Base-by-base conservation (phyloP, 2,113 vertebrate genomes). In the Seriola dumerili region DNA sequence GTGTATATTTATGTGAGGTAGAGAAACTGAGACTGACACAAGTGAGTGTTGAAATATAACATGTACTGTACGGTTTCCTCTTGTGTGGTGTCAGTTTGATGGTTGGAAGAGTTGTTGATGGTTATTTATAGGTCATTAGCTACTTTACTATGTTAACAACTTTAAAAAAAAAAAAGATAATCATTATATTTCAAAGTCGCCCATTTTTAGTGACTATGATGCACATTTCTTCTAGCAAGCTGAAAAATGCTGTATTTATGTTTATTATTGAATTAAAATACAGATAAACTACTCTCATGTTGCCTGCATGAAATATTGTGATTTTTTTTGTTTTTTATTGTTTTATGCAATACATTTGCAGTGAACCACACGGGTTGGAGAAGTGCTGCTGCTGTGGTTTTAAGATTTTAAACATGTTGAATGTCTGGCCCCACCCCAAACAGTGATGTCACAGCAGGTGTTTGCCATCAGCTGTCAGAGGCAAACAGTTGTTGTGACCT, bases 41-140 rank as follows among this genome's bases (percentile, higher is more conserved):
- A 93, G 89, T 91, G 87, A 93, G 90, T 90, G 91, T 87, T 92
- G 86, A 92, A 89, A 86, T 86, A 42, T 90, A 65, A 85, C 91
- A 89, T 83, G 80, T 89, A 61, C 55, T n/a, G 68, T 89, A 69
- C 44, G 32, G 79, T 89, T 86, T 85, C 86, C 82, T 72, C 78
- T 62, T 0, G 66, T 87, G 82, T 19, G 50, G 74, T 76, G 85
- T 90, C 78, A 64, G 34, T 76, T 85, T 64, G 74, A 64, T 36
- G 63, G 48, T 42, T 65, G 63, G 72, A 59, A 14, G 46, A 83
- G 68, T 70, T 75, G 78, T 50, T 54, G 64, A 76, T 85, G 65
- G 84, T 87, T 75, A 36, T 79, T 70, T 85, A 85, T 88, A 78
- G 55, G 77, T 88, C 86, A 82, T 88, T 82, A 83, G 70, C 64